Percentiles rank a stretch among this genome's conserved stretches.
phyloP scores from a whole-genome alignment of 2,113 vertebrate species.

The Notiomystis cincta region DNA sequence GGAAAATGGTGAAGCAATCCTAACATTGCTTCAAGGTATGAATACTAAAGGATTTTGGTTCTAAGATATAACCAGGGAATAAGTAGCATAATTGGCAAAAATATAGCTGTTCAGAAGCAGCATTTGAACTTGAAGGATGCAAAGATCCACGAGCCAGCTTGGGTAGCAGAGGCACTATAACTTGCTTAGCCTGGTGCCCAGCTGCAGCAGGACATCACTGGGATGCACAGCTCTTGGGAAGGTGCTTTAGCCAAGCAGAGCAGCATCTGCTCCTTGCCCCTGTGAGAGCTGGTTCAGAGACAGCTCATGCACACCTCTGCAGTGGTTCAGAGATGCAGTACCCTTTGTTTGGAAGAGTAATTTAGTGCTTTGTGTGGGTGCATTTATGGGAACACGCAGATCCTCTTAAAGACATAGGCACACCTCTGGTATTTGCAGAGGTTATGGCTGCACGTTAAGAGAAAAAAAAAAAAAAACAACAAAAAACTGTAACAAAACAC shows the following conservation, averaged over 20 bases:
- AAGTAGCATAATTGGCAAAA: not conserved
- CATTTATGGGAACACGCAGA: not conserved
- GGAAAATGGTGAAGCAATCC: not conserved
- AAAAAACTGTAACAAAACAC: not conserved
- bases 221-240: not conserved
- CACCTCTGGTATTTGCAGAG: not conserved
- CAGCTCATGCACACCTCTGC: not conserved
- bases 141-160: not conserved
- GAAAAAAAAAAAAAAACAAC: too few relatives aligned
- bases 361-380: slow-evolving; percentile 26
- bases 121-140: not conserved
- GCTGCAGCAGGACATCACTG: not conserved
- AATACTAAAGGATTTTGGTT: not conserved
- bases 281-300: not conserved
- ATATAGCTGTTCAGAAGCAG: not conserved
- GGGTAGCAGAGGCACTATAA: not conserved
- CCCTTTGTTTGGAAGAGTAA: not conserved
- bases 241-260: not conserved
- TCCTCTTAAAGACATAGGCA: not conserved
- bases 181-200: not conserved
- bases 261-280: not conserved
- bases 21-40: not conserved
- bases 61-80: not conserved
- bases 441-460: not conserved
- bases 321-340: not conserved